Percentiles rank a stretch among this genome's conserved stretches.
Conservation (phyloP, 2,797 vertebrate genomes). For the Centroberyx gerrardi region DNA sequence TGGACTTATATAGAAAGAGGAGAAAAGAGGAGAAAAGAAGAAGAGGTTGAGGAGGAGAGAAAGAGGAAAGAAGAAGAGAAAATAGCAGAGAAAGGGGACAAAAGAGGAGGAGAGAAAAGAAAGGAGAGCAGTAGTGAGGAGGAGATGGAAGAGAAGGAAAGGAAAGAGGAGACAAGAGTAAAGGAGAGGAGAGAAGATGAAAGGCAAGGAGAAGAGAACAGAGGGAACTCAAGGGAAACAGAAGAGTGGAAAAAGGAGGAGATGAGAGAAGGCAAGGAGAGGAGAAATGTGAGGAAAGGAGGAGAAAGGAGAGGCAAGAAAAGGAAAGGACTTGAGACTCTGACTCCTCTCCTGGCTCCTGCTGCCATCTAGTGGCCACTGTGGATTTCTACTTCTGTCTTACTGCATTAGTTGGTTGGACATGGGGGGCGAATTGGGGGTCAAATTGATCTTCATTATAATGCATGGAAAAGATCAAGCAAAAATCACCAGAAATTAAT, state of each 20-base stretch:
- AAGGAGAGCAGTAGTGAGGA: background rate
- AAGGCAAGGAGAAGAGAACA: background rate
- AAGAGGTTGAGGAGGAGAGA: no score
- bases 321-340: no score
- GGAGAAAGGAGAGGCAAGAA: background rate
- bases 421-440: no score
- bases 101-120: background rate
- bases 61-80: background rate
- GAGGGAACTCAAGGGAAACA: background rate
- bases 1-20: no score
- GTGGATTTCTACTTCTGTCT: no score
- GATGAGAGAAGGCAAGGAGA: background rate
- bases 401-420: no score
- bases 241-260: no score
- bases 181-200: background rate
- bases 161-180: background rate
- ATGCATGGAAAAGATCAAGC: no score
- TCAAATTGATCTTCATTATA: no score
- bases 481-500: no score
- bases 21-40: background rate
- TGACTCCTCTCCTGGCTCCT: constrained; percentile 6
- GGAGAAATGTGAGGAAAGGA: background rate
- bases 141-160: background rate
- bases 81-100: background rate
- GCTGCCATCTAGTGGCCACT: constrained; percentile 30